Conservation (phyloP, 92 coral and sea anemone species). For the Hydrozoanthus gracilis region DNA sequence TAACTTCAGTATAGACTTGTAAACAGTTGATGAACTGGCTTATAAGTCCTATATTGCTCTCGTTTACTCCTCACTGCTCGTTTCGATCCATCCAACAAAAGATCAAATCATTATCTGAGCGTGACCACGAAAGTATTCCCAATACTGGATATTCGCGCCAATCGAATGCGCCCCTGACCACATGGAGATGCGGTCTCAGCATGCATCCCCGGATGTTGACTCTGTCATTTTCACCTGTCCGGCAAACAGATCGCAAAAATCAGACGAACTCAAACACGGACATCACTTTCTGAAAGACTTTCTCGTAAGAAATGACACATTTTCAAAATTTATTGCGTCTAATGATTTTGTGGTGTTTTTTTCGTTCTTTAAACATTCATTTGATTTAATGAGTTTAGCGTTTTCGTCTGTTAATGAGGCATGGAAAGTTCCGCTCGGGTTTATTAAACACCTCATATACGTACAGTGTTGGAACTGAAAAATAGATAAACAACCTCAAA, state of each 20-base stretch:
- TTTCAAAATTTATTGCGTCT: constrained; percentile 1
- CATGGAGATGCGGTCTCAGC: constrained; percentile 54
- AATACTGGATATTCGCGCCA: constrained; percentile 45
- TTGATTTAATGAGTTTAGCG: constrained; percentile 11
- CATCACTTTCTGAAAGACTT: not conserved
- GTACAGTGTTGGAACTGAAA: not conserved
- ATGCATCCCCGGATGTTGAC: constrained; percentile 44
- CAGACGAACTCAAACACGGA: not conserved
- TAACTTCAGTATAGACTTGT: constrained; percentile 27
- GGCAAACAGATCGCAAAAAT: not conserved
- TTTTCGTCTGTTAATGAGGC: constrained; percentile 25
- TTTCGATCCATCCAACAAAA: constrained; percentile 22
- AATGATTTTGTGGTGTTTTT: not conserved
- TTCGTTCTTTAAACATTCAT: not conserved
- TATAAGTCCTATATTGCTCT: not conserved
- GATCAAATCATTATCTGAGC: constrained; percentile 36
- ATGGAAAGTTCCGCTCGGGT: constrained; percentile 7
- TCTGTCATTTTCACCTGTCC: constrained; percentile 43
- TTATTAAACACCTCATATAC: constrained; percentile 24
- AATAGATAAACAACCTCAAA: not conserved
- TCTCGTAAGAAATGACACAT: not conserved
- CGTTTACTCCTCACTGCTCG: not conserved
- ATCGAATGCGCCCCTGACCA: constrained; percentile 53
- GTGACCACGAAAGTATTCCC: constrained; percentile 44
- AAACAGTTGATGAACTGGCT: constrained; percentile 11